Evolutionary conservation across 2,888 invertebrate genomes (phyloP), one percentile per base, ranked within the genome.

Genomic region (Oegoconia quadripuncta): DNA sequence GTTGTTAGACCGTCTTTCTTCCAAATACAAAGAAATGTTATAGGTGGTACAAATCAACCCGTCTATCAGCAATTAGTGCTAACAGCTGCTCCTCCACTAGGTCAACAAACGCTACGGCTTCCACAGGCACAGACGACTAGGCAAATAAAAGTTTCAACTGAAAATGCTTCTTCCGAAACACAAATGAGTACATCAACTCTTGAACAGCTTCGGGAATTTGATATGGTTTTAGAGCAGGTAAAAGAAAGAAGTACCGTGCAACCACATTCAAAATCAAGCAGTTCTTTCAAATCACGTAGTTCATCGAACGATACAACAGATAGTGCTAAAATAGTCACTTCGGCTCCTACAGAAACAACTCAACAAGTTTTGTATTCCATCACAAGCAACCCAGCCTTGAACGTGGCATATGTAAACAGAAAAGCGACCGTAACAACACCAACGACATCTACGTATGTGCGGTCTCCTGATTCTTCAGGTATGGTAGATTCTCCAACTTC

Each of bases 191-290:
- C 93, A 0, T 93, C 93, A 0, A 94, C 93, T 0, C 74, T 93
- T 34, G 94, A 95, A 69, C 94, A 94, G 58, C 69, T 95, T 6
- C 79, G 93, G 37, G 95, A 95, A 64, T 95, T 95, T 55, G 94
- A 95, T 64, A 92, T 93, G 79, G 94, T 95, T 0, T 80, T 94
- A 42, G 94, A 94, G 60, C 93, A 94, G 79, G 93, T 95, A 0
- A 94, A 93, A 64, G 93, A 93, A 67, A 82, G 93, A 43, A 93
- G 93, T 53, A 92, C 90, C 15, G 91, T 90, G 3, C 90, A 90
- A 46, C 89, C 90, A 0, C 72, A 60, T 34, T 48, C 67, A 12
- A 70, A 53, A 25, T 44, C 69, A 5, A 65, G 52, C 29, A 69
- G 38, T 30, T 48, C 59, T 0, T 72, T 66, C 37, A 81, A 81